Evolutionary conservation across 2,888 invertebrate species (phyloP), one percentile per base, ranked within the genome.

Genomic region (Chaitophorus viminalis): DNA sequence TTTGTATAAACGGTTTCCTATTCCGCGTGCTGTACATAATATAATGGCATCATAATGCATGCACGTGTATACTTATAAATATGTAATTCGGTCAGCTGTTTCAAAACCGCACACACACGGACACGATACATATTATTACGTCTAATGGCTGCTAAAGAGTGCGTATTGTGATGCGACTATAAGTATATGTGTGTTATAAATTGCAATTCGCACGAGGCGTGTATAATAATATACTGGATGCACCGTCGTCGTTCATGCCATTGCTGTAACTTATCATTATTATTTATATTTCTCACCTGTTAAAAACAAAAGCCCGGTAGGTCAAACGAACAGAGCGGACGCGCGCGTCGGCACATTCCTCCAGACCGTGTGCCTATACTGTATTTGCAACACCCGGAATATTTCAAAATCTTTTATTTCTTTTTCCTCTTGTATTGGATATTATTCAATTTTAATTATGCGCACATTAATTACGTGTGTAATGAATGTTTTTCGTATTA

Each of bases 211-310:
- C 82, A 82, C 82, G 70, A 82, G 70, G 33, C 33, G 68, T 29
- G 70, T 52, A 52, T 33, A 72, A 72, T 82, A 60, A 60, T 46
- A 46, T 46, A 46, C 54, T 54, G 21, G 70, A 72, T 52, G 46
- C 39, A 39, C 81, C 39, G 39, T n/a, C 21, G 65, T 17, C 70
- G 29, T 70, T 31, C 11, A 18, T 70, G 31, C 36, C 25, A 25
- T 52, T 70, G 46, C 36, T n/a, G 46, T 82, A 52, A 72, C 72
- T 82, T 52, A 31, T 39, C 11, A 39, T 29, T 79, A 81, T 81
- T 39, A 31, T 46, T 82, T 39, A 46, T 14, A 70, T 82, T 82
- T 82, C 81, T 82, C 81, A 31, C 70, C 68, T 18, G 52, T 76
- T 52, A 29, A n/a, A n/a, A 76, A 52, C 76, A 46, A 74, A 75